A percentile compares a stretch with the other conserved stretches of the same genome.
phyloP scores from a whole-genome alignment of 2,113 vertebrate species.

The Uria aalge region DNA sequence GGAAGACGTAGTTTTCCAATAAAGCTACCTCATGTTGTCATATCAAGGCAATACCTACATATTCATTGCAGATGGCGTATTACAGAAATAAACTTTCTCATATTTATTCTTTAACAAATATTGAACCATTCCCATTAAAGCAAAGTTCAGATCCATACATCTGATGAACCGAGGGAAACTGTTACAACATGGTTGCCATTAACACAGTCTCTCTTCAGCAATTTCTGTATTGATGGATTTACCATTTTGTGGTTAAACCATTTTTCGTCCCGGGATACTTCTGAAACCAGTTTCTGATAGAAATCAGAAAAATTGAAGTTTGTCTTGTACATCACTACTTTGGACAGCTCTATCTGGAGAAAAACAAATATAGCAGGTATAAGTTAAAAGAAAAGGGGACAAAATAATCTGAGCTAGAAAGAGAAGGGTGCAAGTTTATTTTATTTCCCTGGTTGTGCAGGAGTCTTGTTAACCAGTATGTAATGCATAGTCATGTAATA shows the following conservation, averaged over 20 bases:
- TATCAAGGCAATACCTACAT: neutral
- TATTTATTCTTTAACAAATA: neutral
- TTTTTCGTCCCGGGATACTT: neutral
- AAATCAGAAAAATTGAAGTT: neutral
- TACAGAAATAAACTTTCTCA: neutral
- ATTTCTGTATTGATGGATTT: neutral
- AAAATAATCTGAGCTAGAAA: neutral
- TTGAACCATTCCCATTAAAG: neutral
- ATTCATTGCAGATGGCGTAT: neutral
- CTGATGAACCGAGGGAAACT: neutral
- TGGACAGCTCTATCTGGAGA: neutral
- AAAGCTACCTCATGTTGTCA: neutral
- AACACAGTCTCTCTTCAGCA: neutral
- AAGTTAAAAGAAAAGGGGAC: neutral
- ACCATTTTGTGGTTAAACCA: neutral
- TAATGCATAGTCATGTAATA: conserved; percentile 41
- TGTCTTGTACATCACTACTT: neutral
- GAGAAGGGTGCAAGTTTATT: conserved; percentile 9
- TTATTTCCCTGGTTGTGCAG: conserved; percentile 40
- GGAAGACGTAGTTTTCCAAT: conserved; percentile 23
- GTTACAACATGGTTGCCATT: neutral
- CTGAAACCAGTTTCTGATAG: neutral
- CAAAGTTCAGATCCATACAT: neutral
- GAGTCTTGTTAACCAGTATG: conserved; percentile 35
- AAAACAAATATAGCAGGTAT: neutral